Percentiles rank a stretch among this genome's conserved stretches.
These are phyloP conservation scores for Zeuzera pyrina DNA, from an alignment of 2,888 invertebrate species.

Conservation along the genomic window DNA sequence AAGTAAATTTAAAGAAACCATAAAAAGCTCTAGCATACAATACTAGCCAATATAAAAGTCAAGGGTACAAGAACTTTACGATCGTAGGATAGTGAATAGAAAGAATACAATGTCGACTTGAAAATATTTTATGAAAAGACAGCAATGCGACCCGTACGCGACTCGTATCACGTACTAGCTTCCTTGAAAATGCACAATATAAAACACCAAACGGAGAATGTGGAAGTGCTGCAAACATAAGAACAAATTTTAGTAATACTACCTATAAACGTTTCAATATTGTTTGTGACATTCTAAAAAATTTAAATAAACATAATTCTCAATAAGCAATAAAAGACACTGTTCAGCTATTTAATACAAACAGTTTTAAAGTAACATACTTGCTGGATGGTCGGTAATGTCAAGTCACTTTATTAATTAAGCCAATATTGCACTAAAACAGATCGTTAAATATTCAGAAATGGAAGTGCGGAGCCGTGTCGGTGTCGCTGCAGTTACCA, in stretches of 20 bases:
- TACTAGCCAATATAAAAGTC: too few species aligned
- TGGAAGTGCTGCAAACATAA: constrained; percentile 45
- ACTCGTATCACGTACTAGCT: constrained; percentile 45
- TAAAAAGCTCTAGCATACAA: too few species aligned
- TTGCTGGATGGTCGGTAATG: too few species aligned
- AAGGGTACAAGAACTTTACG: too few species aligned
- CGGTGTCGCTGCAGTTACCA: constrained; percentile 50
- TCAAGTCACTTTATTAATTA: constrained; percentile 57
- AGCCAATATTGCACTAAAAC: constrained; percentile 45
- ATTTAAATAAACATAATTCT: too few species aligned
- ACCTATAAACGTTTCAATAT: too few species aligned
- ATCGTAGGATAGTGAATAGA: constrained; percentile 43
- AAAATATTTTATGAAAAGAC: constrained; percentile 55
- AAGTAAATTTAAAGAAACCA: too few species aligned
- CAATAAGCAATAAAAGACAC: neutral
- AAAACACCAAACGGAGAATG: constrained; percentile 54
- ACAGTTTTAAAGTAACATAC: too few species aligned
- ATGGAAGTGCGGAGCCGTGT: constrained; percentile 63
- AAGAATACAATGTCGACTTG: constrained; percentile 45
- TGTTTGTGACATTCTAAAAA: too few species aligned
- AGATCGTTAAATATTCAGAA: constrained; percentile 64
- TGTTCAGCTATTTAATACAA: neutral
- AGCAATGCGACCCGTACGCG: constrained; percentile 25
- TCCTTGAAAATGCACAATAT: constrained; percentile 52
- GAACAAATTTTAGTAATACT: too few species aligned